Base-by-base conservation (phyloP, 2,797 vertebrate genomes). In the Emydoidea blandingii region DNA sequence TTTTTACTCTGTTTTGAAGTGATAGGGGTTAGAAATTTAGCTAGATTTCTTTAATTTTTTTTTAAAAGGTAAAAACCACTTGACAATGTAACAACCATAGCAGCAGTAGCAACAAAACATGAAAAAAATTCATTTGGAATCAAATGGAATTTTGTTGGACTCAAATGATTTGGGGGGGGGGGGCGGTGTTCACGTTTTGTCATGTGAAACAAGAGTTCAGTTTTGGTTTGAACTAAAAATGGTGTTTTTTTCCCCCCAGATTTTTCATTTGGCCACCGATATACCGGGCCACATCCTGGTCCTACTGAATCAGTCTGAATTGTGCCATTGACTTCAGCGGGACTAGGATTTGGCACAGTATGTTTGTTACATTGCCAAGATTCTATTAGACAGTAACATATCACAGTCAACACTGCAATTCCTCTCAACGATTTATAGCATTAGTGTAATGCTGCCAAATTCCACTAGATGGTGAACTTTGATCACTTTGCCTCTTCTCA, bases 381-480 rank as follows among this genome's bases (percentile, higher is more conserved):
- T 16, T 31, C 14, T 41, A 3, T 86, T 50, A 95, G 76, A 90
- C 21, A 85, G 57, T 83, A 31, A 56, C 53, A 21, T 62, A 78
- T 57, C 0, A 25, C 3, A 52, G 37, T 78, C 31, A 59, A 0
- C 0, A 12, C 21, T 81, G 25, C 54, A 50, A 82, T 12, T 82
- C 8, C 8, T 37, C 41, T 82, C 34, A 19, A 5, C 11, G 1
- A 2, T 76, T 79, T 68, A n/a, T 44, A 37, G 41, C 25, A 1
- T 15, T 47, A 5, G 31, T 96, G 97, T 83, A 88, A 86, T 97
- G 93, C 88, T 92, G 12, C 50, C 3, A 37, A 50, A 21, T 85
- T 96, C 97, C 97, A 95, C 91, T 54, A 98, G 97, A 86, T 97
- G 97, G 97, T 95, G 87, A 74, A 27, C n/a, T 96, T 79, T 78